Evolutionary conservation across 2,797 vertebrate genomes (phyloP), one percentile per base, ranked within the genome.

Genomic region (Paratrypauchen microcephalus): DNA sequence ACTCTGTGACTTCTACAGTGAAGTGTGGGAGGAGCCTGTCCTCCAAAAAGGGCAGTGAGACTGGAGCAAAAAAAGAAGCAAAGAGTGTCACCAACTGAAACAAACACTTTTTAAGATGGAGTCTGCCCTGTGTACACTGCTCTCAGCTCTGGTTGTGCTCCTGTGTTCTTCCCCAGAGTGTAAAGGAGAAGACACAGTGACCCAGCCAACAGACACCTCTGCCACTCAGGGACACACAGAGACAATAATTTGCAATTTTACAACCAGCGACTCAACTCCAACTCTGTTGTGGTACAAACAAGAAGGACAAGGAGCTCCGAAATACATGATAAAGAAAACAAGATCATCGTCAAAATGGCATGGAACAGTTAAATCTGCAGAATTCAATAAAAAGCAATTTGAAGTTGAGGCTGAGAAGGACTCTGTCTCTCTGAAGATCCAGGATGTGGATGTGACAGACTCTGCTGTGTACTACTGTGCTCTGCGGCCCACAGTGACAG

Each of bases 381-480:
- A 32, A 4, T 32, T 32, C 6, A 6, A 32, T 32, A 7, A 32
- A 6, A 7, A 32, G 5, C 6, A 5, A 5, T 30, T 30, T 30
- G 30, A 30, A 30, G n/a, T 32, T 32, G 30, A 7, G 0, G 5
- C 30, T 32, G 30, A 32, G 30, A 4, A 4, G 1, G 7, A 32
- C 2, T 57, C 52, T 54, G 12, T 54, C 19, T 24, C 13, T 16
- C 55, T 57, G 55, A 28, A 32, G 30, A 32, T 57, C 23, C 23
- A 55, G 55, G 23, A 21, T 55, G 32, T 41, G 55, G 32, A 16
- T 56, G 66, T 67, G 54, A 19, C 8, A 6, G 66, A 67, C 66
- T 66, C 73, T 68, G 70, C 75, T 15, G 16, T 39, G 39, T 39
- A 39, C 61, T 73, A 74, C 70, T 76, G 71, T 74, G 74, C 80